phyloP scores from a whole-genome alignment of 1,140 invertebrate species.

The Listronotus oregonensis region DNA sequence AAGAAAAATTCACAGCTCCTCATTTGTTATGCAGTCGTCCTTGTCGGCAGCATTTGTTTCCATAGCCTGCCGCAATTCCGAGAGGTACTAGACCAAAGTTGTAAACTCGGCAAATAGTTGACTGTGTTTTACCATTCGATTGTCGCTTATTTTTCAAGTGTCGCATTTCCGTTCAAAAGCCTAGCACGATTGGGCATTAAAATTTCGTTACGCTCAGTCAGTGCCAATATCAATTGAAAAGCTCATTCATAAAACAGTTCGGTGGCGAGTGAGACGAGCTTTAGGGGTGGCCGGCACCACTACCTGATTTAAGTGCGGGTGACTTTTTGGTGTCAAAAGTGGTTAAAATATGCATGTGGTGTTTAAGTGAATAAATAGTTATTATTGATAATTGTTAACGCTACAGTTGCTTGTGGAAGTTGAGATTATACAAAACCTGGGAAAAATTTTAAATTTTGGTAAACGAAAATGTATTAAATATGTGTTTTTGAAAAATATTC shows the following conservation, averaged over 20 bases:
- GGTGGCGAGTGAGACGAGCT: neutral
- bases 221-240: too few species aligned
- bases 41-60: neutral
- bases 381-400: neutral
- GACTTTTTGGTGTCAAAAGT: conserved; percentile 1
- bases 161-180: conserved; percentile 17
- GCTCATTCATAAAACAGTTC: neutral
- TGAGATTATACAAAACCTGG: too few species aligned
- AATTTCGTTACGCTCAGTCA: too few species aligned
- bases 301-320: conserved; percentile 19
- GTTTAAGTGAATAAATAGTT: neutral
- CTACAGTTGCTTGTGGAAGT: too few species aligned
- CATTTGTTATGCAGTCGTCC: conserved; percentile 12
- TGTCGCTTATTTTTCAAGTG: conserved; percentile 11
- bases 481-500: too few species aligned
- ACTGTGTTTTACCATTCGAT: conserved; percentile 15
- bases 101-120: conserved; percentile 8
- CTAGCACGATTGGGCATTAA: too few species aligned
- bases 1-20: conserved; percentile 1
- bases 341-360: neutral
- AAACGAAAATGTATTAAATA: too few species aligned
- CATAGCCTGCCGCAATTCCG: neutral
- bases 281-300: conserved; percentile 3
- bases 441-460: too few species aligned
- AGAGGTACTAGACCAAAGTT: neutral